Evolutionary conservation across 2,888 invertebrate species (phyloP).

Genomic region (Phengaris alcon): DNA sequence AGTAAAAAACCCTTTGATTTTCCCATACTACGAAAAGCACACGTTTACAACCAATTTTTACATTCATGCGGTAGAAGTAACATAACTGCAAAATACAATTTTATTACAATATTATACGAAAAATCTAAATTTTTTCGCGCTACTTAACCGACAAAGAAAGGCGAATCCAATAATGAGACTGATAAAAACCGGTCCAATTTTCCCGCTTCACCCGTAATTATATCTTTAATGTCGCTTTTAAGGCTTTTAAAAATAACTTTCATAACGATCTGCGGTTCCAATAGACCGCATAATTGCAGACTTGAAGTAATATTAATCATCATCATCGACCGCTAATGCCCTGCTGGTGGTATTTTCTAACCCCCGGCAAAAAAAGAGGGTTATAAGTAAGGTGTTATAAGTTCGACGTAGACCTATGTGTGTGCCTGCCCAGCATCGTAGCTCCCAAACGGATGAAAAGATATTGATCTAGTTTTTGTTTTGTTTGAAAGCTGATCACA

Average conservation of each 20-base stretch:
- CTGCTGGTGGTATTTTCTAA: too few relatives aligned
- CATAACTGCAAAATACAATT: neutral
- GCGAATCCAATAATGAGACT: conserved; percentile 29
- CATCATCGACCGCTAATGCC: neutral
- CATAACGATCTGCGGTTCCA: conserved; percentile 54
- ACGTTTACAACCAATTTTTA: neutral
- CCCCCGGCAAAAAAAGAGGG: too few relatives aligned
- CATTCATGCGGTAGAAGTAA: too few relatives aligned
- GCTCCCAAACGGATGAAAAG: too few relatives aligned
- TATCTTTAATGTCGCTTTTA: conserved; percentile 50
- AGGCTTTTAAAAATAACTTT: conserved; percentile 55
- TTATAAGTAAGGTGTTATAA: too few relatives aligned
- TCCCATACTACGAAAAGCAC: too few relatives aligned
- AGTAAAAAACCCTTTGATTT: too few relatives aligned
- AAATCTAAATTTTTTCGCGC: neutral
- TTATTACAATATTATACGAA: neutral
- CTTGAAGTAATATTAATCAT: conserved; percentile 66
- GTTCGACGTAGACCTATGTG: too few relatives aligned
- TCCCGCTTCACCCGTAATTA: conserved; percentile 46
- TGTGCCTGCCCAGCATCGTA: too few relatives aligned
- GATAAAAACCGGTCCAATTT: conserved; percentile 26
- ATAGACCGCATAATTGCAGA: conserved; percentile 61
- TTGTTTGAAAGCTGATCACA: too few relatives aligned
- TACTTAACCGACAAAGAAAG: conserved; percentile 22
- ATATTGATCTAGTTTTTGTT: too few relatives aligned